Conservation (phyloP, 2,888 invertebrate species). For the Scaptomyza tumidula region DNA sequence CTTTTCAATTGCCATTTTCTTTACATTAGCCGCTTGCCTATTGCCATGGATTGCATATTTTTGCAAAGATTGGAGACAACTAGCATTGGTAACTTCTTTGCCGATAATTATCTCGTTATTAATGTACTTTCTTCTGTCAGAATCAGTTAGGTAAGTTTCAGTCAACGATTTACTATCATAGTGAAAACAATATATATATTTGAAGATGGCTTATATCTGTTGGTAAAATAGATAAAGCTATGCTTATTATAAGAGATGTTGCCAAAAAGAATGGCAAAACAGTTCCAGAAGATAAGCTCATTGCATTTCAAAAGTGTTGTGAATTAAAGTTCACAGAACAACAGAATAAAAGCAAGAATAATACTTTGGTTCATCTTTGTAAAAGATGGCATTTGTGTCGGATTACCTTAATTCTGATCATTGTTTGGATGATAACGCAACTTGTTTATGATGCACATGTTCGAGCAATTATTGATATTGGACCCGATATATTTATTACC, state of each 20-base stretch:
- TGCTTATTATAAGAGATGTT: constrained; percentile 90
- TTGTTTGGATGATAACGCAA: constrained; percentile 93
- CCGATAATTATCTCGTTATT: constrained; percentile 89
- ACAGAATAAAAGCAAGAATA: constrained; percentile 86
- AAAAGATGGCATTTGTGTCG: constrained; percentile 89
- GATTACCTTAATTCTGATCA: constrained; percentile 88
- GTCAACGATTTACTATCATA: not conserved
- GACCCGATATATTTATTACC: constrained; percentile 91
- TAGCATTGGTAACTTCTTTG: constrained; percentile 90
- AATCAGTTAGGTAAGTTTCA: constrained; percentile 89
- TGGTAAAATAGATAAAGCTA: constrained; percentile 91
- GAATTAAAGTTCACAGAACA: constrained; percentile 88
- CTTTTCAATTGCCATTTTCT: constrained; percentile 93
- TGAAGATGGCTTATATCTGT: constrained; percentile 92
- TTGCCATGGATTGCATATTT: constrained; percentile 93
- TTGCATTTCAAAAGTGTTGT: constrained; percentile 88
- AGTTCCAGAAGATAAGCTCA: constrained; percentile 89
- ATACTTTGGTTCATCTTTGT: constrained; percentile 91
- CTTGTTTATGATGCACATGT: constrained; percentile 94
- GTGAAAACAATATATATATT: not conserved
- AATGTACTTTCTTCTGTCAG: constrained; percentile 91
- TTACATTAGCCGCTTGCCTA: constrained; percentile 90
- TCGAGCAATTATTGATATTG: constrained; percentile 91
- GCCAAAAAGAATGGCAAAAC: constrained; percentile 90
- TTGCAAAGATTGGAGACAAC: constrained; percentile 90